Evolutionary conservation across 1,140 invertebrate species (phyloP), one percentile per base, ranked within the genome.

Genomic region (Drepana arcuata): DNA sequence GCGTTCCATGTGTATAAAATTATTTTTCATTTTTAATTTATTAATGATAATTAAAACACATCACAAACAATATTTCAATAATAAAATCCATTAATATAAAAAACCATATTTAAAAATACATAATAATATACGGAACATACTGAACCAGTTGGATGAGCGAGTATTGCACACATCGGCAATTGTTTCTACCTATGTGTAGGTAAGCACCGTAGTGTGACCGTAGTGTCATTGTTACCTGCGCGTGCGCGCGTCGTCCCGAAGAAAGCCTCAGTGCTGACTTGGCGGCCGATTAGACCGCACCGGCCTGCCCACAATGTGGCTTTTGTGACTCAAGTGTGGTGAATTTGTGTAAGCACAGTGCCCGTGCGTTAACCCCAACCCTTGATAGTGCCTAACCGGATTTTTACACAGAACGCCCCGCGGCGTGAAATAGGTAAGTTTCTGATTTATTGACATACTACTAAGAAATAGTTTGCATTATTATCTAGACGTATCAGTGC

Each of bases 381-480:
- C 72, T 60, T 79, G 70, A 79, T 80, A 81, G 77, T 81, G 77
- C 53, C 59, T 62, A 72, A 75, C 73, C 65, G 77, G 77, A 81
- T 81, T 81, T 74, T 68, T 63, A 32, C 21, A 35, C 33, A 47
- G 60, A 66, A 65, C 62, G 60, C 61, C 59, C 60, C 69, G 61
- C 57, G 63, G 63, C 65, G 58, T 68, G 52, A 48, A 60, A 57
- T 73, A 78, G 73, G 73, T 78, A 59, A 48, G 66, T 78, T 33
- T 18, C n/a, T n/a, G n/a, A n/a, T n/a, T n/a, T n/a, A n/a, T n/a
- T n/a, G n/a, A n/a, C n/a, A n/a, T n/a, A n/a, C n/a, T n/a, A n/a
- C n/a, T n/a, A n/a, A n/a, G n/a, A n/a, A n/a, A n/a, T n/a, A n/a
- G n/a, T 48, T 49, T 45, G 40, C 37, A 47, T 42, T 43, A 28